Evolutionary conservation across 2,113 vertebrate genomes (phyloP).

Genomic region (Silurus glanis): DNA sequence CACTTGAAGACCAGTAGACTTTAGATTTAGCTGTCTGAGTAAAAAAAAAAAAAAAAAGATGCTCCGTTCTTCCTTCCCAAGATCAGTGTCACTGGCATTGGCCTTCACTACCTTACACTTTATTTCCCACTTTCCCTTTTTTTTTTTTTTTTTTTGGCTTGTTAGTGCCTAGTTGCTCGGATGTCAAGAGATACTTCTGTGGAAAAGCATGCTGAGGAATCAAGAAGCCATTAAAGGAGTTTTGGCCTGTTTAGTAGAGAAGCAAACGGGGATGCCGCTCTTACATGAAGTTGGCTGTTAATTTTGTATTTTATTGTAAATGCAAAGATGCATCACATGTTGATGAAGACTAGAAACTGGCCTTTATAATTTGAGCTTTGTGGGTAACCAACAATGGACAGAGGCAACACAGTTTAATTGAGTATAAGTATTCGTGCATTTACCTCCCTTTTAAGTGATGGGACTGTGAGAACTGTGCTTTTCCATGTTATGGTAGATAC

Average conservation of each 20-base stretch:
- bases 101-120: neutral
- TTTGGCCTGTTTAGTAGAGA: neutral
- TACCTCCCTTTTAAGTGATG: neutral
- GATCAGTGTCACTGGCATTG: neutral
- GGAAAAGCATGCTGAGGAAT: slow-evolving; percentile 4
- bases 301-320: neutral
- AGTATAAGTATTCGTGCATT: neutral
- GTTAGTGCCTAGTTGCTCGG: neutral
- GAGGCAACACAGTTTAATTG: neutral
- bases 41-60: no score
- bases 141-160: neutral
- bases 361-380: neutral
- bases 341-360: neutral
- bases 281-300: neutral
- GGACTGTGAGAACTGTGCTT: neutral
- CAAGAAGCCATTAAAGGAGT: slow-evolving; percentile 23
- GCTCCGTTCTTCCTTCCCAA: neutral
- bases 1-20: neutral
- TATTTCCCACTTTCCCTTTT: neutral
- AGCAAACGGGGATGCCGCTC: neutral
- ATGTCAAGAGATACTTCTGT: neutral
- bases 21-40: no score
- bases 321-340: neutral
- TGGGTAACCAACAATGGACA: neutral
- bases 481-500: neutral